phyloP scores from a whole-genome alignment of 2,888 invertebrate species.

The Dryomyza anilis region DNA sequence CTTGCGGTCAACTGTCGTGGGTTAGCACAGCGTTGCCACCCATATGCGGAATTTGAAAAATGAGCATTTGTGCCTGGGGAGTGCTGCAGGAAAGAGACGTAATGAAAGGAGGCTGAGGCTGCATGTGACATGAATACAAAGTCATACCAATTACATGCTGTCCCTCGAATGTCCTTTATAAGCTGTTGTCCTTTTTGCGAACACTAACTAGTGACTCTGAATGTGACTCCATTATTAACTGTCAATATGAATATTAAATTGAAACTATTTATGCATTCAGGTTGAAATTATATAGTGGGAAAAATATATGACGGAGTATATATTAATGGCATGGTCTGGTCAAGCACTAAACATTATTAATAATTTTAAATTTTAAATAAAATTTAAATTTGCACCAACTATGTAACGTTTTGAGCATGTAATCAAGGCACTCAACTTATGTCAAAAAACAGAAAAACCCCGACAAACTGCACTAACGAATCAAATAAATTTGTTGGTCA shows the following conservation, averaged over 20 bases:
- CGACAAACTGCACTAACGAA: slow-evolving; percentile 55
- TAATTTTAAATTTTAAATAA: background rate
- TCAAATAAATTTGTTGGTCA: slow-evolving; percentile 62
- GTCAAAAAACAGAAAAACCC: slow-evolving; percentile 18
- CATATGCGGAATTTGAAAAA: background rate
- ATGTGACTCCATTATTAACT: background rate
- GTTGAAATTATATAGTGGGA: background rate
- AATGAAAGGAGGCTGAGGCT: background rate
- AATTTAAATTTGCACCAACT: background rate
- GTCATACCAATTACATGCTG: background rate
- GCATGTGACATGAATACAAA: slow-evolving; percentile 7
- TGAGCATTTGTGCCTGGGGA: background rate
- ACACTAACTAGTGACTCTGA: background rate
- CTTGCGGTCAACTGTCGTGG: background rate
- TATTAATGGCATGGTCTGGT: background rate
- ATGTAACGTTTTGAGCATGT: background rate
- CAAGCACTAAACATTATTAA: background rate
- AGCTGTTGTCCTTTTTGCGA: background rate
- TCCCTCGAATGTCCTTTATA: too few species aligned
- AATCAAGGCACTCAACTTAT: background rate
- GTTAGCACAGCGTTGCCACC: background rate
- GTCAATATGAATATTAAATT: slow-evolving; percentile 2
- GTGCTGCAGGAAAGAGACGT: background rate
- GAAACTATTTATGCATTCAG: background rate
- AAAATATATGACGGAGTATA: background rate